Percentiles rank a stretch among this genome's conserved stretches.
phyloP scores from a whole-genome alignment of 1,140 invertebrate genomes.

The Drosophila kohkoa region DNA sequence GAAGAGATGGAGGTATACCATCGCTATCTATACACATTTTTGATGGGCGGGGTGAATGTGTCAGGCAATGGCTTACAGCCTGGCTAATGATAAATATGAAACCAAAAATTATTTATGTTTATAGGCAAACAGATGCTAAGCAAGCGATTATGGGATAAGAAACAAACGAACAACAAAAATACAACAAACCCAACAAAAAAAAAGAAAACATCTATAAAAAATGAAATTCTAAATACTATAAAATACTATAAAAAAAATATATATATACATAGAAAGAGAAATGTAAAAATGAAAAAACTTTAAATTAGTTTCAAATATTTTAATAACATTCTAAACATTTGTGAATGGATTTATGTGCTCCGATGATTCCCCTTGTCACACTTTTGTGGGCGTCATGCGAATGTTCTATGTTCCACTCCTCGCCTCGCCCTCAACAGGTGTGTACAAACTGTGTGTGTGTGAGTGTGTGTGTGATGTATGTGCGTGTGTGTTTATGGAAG shows the following conservation, averaged over 20 bases:
- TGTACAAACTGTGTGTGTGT: not conserved
- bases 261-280: not conserved
- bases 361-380: conserved; percentile 69
- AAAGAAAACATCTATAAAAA: conserved; percentile 21
- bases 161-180: conserved; percentile 41
- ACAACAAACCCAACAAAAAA: conserved; percentile 18
- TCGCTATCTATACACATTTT: conserved; percentile 3
- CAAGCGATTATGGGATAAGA: conserved; percentile 71
- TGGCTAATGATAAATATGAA: conserved; percentile 69
- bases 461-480: conserved; percentile 17
- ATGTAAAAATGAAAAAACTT: conserved; percentile 48
- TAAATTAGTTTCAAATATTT: conserved; percentile 84
- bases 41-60: conserved; percentile 26
- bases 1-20: not conserved
- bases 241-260: conserved; percentile 35
- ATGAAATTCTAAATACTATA: conserved; percentile 63
- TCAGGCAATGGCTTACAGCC: conserved; percentile 68
- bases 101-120: conserved; percentile 67
- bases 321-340: conserved; percentile 84
- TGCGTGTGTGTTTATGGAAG: conserved; percentile 29
- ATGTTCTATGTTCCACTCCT: conserved; percentile 17
- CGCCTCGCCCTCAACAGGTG: conserved; percentile 65
- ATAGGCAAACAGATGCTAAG: conserved; percentile 39
- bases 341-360: conserved; percentile 82
- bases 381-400: conserved; percentile 66